A percentile compares a stretch with the other conserved stretches of the same genome.
Evolutionary conservation across 1,140 invertebrate species (phyloP).

Genomic region (Drosophila azteca): DNA sequence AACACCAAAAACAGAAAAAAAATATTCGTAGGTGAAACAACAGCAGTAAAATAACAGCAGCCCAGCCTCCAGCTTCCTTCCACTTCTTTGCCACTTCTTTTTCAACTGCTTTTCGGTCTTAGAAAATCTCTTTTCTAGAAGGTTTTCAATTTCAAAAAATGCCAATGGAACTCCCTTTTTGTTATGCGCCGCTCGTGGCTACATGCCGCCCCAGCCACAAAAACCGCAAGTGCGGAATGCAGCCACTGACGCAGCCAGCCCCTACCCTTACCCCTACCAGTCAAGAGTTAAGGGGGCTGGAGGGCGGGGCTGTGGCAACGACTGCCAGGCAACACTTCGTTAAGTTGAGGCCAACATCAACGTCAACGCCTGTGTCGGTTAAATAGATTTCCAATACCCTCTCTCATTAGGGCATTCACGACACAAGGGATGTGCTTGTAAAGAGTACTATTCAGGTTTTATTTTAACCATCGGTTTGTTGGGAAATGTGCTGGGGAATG

Average conservation of each 20-base stretch:
- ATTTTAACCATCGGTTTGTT: background rate
- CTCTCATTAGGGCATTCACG: background rate
- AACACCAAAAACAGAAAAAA: constrained; percentile 4
- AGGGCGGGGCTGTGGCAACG: constrained; percentile 24
- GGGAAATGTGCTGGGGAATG: no score
- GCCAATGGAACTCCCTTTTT: constrained; percentile 38
- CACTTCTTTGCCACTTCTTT: background rate
- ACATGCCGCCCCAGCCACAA: constrained; percentile 57
- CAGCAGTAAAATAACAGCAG: background rate
- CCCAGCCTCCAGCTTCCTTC: background rate
- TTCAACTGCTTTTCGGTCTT: constrained; percentile 31
- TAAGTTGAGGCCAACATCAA: constrained; percentile 76
- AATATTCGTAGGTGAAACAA: constrained; percentile 16
- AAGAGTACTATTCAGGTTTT: background rate
- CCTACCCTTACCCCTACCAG: background rate
- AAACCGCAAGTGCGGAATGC: constrained; percentile 73
- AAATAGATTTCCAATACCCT: constrained; percentile 68
- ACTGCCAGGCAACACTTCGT: constrained; percentile 71
- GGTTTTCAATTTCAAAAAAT: constrained; percentile 65
- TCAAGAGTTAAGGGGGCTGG: constrained; percentile 7
- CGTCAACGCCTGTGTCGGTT: constrained; percentile 75
- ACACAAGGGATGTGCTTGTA: background rate
- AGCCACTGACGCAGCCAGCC: constrained; percentile 12
- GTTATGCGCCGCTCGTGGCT: constrained; percentile 70
- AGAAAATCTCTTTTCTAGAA: constrained; percentile 55